A percentile compares a stretch with the other conserved stretches of the same genome.
Conservation (phyloP, 2,113 vertebrate species). For the Bubo scandiacus region DNA sequence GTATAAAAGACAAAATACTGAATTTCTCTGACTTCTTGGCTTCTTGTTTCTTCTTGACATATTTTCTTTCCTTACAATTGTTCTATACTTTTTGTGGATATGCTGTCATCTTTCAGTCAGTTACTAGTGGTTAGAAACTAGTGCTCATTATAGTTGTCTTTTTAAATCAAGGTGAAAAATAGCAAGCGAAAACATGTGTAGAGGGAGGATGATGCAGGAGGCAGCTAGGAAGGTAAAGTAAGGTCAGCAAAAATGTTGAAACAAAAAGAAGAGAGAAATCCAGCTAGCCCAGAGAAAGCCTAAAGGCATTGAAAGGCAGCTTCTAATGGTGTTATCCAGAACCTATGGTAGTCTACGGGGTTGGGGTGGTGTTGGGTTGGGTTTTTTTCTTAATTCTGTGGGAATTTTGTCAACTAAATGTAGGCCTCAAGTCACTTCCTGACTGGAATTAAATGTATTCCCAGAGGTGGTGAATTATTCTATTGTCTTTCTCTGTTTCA, state of each 20-base stretch:
- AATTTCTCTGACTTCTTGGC: background rate
- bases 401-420: background rate
- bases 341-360: background rate
- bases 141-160: background rate
- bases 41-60: background rate
- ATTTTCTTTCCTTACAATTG: background rate
- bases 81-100: background rate
- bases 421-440: background rate
- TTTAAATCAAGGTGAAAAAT: background rate
- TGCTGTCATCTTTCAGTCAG: background rate
- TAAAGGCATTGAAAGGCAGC: background rate
- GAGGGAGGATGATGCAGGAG: background rate
- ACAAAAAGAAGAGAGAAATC: background rate
- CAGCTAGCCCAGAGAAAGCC: background rate
- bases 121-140: background rate
- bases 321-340: background rate
- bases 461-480: background rate
- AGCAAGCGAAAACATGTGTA: background rate
- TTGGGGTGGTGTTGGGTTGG: rapidly evolving
- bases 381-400: background rate
- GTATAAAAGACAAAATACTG: background rate
- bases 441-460: background rate
- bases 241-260: background rate
- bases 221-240: background rate
- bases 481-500: background rate